These are phyloP conservation scores for Acomys russatus DNA, from an alignment of 2,797 vertebrate species.

Conservation along the genomic window DNA sequence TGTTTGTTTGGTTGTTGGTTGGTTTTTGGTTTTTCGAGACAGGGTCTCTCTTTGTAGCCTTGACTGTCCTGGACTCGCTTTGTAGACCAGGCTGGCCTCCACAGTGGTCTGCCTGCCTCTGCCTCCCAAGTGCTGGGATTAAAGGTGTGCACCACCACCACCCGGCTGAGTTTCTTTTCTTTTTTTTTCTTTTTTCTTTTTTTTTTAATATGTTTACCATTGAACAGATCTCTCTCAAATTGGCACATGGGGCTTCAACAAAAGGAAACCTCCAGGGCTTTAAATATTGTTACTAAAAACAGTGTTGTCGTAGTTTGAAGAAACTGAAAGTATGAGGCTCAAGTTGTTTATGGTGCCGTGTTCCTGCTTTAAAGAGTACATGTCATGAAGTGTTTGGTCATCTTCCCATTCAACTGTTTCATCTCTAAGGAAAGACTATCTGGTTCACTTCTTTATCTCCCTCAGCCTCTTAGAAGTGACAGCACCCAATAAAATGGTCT, in stretches of 20 bases:
- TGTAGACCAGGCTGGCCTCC: no score
- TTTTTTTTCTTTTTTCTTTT: fast-evolving
- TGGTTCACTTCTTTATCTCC: conserved; percentile 53
- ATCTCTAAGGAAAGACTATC: background rate
- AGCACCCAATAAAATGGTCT: conserved; percentile 9
- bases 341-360: background rate
- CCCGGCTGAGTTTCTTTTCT: no score
- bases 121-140: no score
- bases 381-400: background rate
- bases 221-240: conserved; percentile 22
- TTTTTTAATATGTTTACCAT: no score
- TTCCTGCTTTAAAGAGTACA: background rate
- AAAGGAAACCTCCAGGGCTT: conserved; percentile 20
- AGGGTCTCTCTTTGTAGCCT: no score
- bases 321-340: background rate
- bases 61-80: no score
- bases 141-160: no score
- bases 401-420: background rate
- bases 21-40: no score
- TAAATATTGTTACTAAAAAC: conserved; percentile 12
- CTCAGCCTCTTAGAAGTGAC: background rate
- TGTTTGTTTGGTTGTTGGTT: no score
- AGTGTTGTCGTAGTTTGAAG: conserved; percentile 34
- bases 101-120: no score
- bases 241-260: background rate